phyloP scores from a whole-genome alignment of 2,888 invertebrate genomes.

The Stenchaetothrips biformis region DNA sequence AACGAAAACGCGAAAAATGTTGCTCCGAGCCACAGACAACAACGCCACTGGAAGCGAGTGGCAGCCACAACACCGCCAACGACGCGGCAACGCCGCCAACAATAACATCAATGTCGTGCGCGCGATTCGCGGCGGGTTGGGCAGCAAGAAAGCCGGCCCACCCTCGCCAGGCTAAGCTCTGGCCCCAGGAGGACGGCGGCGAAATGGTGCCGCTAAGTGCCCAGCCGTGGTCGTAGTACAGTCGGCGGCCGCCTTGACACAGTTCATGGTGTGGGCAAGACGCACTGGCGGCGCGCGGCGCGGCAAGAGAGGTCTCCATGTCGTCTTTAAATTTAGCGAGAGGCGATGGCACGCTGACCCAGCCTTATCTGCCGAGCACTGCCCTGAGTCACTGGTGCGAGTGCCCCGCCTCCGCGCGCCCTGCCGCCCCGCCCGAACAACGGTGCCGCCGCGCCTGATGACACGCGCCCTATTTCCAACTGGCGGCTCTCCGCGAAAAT shows the following conservation, averaged over 20 bases:
- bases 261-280: neutral
- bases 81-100: too few species aligned
- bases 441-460: neutral
- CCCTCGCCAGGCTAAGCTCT: too few species aligned
- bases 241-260: neutral
- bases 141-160: neutral
- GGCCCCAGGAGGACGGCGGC: neutral
- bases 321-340: too few species aligned
- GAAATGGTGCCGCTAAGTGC: neutral
- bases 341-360: too few species aligned
- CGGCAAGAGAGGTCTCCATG: neutral
- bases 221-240: neutral
- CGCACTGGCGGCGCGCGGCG: neutral
- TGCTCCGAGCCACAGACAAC: too few species aligned
- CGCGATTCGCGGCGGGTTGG: neutral
- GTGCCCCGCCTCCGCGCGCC: neutral
- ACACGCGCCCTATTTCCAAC: conserved; percentile 7
- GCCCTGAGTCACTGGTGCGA: too few species aligned
- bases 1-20: too few species aligned
- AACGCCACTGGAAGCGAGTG: too few species aligned
- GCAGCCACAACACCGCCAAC: too few species aligned
- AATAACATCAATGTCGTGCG: too few species aligned
- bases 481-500: neutral
- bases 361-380: too few species aligned
- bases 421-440: neutral